phyloP scores from a whole-genome alignment of 2,797 vertebrate genomes.

The Limosa lapponica region DNA sequence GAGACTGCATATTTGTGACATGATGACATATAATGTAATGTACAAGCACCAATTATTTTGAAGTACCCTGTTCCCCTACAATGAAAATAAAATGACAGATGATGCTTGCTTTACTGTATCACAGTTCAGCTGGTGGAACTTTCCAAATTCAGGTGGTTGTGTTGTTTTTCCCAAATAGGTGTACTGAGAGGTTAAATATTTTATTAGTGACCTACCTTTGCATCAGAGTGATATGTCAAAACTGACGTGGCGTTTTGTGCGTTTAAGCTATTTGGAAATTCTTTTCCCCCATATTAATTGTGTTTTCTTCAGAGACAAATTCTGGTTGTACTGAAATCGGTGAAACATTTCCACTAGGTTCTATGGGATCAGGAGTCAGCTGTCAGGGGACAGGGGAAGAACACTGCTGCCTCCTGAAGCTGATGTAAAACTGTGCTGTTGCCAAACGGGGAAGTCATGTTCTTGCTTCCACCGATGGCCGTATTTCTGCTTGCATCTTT shows the following conservation, averaged over 20 bases:
- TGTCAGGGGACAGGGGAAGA: background rate
- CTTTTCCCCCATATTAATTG: background rate
- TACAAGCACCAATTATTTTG: slow-evolving; percentile 26
- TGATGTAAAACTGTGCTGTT: background rate
- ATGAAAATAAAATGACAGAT: slow-evolving; percentile 50
- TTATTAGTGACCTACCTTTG: background rate
- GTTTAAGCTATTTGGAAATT: background rate
- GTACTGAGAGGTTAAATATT: slow-evolving; percentile 10
- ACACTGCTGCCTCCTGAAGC: background rate
- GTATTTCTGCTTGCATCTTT: background rate
- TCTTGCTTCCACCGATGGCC: background rate
- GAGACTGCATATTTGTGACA: slow-evolving; percentile 45
- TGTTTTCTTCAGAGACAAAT: background rate
- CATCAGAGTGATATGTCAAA: background rate
- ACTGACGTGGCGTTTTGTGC: background rate
- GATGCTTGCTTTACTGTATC: background rate
- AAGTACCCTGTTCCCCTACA: slow-evolving; percentile 28
- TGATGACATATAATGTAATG: slow-evolving; percentile 24
- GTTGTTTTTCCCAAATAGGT: background rate
- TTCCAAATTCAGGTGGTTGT: background rate
- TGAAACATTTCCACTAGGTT: background rate
- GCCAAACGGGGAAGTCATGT: background rate
- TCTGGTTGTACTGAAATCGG: background rate
- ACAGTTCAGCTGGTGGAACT: background rate
- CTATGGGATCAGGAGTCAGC: background rate